phyloP scores from a whole-genome alignment of 2,113 vertebrate species.

The Anolis sagrei region DNA sequence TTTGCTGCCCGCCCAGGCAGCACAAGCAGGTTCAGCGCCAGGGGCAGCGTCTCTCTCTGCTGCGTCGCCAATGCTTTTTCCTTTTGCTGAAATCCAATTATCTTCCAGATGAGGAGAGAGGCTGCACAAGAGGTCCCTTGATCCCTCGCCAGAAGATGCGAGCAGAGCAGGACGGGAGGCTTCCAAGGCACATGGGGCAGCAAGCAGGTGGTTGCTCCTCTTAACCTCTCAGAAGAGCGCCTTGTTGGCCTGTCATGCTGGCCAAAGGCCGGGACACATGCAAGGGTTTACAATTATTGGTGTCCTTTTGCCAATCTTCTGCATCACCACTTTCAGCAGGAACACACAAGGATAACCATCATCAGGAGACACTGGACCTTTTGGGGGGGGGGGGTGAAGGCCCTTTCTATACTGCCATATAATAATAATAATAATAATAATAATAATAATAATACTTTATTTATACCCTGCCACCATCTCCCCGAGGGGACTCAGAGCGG shows the following conservation, averaged over 20 bases:
- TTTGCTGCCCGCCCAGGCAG: slow-evolving; percentile 13
- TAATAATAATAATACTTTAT: too few relatives aligned
- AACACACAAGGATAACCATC: not conserved
- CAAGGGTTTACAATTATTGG: too few relatives aligned
- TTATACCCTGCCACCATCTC: too few relatives aligned
- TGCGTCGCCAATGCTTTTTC: slow-evolving; percentile 2
- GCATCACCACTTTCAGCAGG: not conserved
- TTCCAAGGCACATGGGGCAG: not conserved
- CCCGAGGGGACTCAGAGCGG: too few relatives aligned
- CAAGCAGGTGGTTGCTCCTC: not conserved
- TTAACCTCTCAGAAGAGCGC: not conserved
- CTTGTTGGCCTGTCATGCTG: not conserved
- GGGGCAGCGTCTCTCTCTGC: slow-evolving; percentile 13
- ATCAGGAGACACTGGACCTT: not conserved
- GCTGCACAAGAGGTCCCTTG: slow-evolving; percentile 7
- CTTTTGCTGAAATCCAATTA: slow-evolving; percentile 34
- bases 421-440: too few relatives aligned
- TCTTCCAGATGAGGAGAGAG: slow-evolving; percentile 25
- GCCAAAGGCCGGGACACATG: not conserved
- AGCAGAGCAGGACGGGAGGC: not conserved
- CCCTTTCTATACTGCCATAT: too few relatives aligned
- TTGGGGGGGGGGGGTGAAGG: too few relatives aligned
- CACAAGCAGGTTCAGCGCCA: slow-evolving; percentile 7
- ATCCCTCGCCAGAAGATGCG: not conserved
- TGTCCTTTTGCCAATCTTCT: not conserved